Percentiles rank a stretch among this genome's conserved stretches.
phyloP scores from a whole-genome alignment of 2,797 vertebrate species.

The Oreonectes daqikongensis region DNA sequence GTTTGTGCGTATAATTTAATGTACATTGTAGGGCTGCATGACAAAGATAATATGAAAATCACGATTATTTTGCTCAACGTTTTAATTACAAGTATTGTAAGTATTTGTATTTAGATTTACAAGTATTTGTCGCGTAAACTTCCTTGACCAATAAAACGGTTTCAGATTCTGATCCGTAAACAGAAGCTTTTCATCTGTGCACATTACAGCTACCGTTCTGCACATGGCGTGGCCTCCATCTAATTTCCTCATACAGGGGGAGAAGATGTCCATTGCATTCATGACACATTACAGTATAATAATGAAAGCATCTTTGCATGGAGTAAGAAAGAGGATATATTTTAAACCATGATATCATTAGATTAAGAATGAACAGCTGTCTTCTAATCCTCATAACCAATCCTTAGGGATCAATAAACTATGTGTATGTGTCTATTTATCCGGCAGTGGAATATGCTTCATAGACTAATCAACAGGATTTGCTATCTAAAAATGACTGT shows the following conservation, averaged over 20 bases:
- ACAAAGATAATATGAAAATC: no score
- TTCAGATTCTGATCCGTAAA: neutral
- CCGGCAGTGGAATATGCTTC: slow-evolving; percentile 56
- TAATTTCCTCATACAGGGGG: neutral
- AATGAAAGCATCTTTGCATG: neutral
- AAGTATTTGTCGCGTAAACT: no score
- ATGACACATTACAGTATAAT: slow-evolving; percentile 5
- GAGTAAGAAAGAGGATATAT: slow-evolving; percentile 16
- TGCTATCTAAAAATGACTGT: slow-evolving; percentile 62
- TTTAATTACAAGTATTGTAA: no score
- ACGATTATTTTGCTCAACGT: no score
- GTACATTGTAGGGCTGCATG: no score
- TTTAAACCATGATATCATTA: slow-evolving; percentile 42
- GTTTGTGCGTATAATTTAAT: no score
- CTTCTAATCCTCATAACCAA: slow-evolving; percentile 11
- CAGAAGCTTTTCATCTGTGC: neutral
- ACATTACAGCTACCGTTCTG: neutral
- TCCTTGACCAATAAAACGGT: neutral
- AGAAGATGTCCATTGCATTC: neutral
- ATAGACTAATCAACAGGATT: slow-evolving; percentile 65
- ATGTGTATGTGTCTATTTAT: neutral
- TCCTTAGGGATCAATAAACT: slow-evolving; percentile 11
- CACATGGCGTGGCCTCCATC: neutral
- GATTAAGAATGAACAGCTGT: slow-evolving; percentile 68
- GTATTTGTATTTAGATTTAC: no score